Conservation (phyloP, 2,113 vertebrate species). For the Phyllopteryx taeniolatus region DNA sequence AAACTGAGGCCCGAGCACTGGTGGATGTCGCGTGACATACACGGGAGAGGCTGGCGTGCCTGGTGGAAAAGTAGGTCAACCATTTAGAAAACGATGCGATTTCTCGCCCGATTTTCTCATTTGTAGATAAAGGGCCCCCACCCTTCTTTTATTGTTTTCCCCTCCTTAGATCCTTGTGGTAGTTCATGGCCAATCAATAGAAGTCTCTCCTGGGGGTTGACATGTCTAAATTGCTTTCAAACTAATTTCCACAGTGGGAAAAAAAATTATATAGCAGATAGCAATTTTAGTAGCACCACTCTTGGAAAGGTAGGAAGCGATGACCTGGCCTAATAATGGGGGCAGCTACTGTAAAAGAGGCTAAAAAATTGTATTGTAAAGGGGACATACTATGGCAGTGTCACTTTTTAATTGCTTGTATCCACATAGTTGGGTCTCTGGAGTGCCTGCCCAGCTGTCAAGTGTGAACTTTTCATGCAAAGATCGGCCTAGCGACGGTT, state of each 20-base stretch:
- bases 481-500: background rate
- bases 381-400: background rate
- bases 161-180: slow-evolving; percentile 60
- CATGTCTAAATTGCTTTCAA: slow-evolving; percentile 74
- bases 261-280: slow-evolving; percentile 45
- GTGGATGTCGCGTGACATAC: slow-evolving; percentile 42
- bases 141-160: slow-evolving; percentile 30
- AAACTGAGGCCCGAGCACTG: slow-evolving; percentile 43
- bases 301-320: slow-evolving; percentile 57
- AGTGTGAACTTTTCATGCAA: background rate
- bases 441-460: background rate
- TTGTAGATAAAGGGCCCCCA: slow-evolving; percentile 69
- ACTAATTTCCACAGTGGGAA: slow-evolving; percentile 65
- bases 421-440: background rate
- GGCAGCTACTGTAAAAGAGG: slow-evolving; percentile 44
- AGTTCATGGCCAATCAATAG: slow-evolving; percentile 73
- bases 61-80: slow-evolving; percentile 70
- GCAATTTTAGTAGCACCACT: slow-evolving; percentile 59
- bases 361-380: slow-evolving; percentile 36
- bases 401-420: background rate
- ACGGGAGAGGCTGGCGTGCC: slow-evolving; percentile 57
- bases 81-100: slow-evolving; percentile 72
- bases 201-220: slow-evolving; percentile 64
- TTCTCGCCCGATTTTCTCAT: slow-evolving; percentile 65
- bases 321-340: slow-evolving; percentile 48